Conservation (phyloP, 2,113 vertebrate species). For the Thunnus thynnus region DNA sequence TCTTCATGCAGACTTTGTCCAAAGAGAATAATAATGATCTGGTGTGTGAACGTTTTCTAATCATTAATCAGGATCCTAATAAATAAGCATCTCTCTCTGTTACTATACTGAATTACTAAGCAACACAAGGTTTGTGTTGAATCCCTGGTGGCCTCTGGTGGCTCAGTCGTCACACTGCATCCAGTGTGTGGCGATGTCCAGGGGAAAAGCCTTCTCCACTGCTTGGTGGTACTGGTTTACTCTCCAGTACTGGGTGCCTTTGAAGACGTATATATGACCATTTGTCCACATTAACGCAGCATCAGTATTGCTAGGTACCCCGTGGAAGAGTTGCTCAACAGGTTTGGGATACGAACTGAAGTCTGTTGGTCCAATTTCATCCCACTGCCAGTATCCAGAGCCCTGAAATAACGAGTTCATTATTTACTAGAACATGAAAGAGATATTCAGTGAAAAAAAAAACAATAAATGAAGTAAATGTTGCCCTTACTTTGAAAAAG, state of each 20-base stretch:
- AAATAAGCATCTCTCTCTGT: conserved; percentile 21
- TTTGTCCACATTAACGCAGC: conserved; percentile 85
- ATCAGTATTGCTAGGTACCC: conserved; percentile 77
- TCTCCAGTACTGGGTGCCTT: conserved; percentile 85
- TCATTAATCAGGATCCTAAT: neutral
- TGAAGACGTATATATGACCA: conserved; percentile 86
- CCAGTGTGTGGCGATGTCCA: conserved; percentile 78
- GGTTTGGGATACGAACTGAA: conserved; percentile 83
- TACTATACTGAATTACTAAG: neutral
- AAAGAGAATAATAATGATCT: neutral
- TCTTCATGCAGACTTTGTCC: neutral
- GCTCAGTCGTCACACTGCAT: conserved; percentile 84
- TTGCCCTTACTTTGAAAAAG: conserved; percentile 87
- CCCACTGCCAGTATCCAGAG: conserved; percentile 88
- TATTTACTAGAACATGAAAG: neutral
- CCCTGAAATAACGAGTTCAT: conserved; percentile 55
- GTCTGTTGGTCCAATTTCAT: conserved; percentile 81
- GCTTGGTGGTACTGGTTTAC: conserved; percentile 77
- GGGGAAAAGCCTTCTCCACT: conserved; percentile 84
- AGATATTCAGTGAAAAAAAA: neutral
- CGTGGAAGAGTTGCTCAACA: conserved; percentile 78
- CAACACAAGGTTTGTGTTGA: conserved; percentile 15
- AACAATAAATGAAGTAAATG: neutral
- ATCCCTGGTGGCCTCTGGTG: conserved; percentile 61
- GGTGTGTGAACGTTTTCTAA: neutral